phyloP scores from a whole-genome alignment of 2,797 vertebrate genomes.

The Hozukius guyotensis region DNA sequence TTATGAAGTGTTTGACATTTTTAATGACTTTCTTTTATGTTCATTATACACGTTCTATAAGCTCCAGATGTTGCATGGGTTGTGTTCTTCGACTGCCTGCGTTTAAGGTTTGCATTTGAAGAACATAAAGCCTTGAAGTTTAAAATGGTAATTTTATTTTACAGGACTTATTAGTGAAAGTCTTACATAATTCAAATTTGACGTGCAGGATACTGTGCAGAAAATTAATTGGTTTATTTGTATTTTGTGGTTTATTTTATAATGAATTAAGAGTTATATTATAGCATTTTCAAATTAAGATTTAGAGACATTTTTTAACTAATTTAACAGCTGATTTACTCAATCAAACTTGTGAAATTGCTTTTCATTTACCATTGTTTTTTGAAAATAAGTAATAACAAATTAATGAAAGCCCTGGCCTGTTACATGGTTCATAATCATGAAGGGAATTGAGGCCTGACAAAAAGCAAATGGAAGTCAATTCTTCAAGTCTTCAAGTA shows the following conservation, averaged over 20 bases:
- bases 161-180: neutral
- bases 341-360: neutral
- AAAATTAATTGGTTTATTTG: neutral
- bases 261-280: neutral
- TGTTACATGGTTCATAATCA: neutral
- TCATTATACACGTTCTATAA: neutral
- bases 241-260: neutral
- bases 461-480: neutral
- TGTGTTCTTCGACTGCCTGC: neutral
- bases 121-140: neutral
- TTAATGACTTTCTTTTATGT: neutral
- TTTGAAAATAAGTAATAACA: neutral
- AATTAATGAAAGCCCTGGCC: neutral
- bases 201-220: neutral
- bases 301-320: neutral
- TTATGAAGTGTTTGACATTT: neutral
- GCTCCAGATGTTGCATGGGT: neutral
- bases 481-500: neutral
- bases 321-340: slow-evolving; percentile 1
- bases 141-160: neutral
- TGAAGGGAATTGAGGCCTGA: neutral
- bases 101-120: neutral
- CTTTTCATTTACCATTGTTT: neutral
- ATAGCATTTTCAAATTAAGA: neutral
- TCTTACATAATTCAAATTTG: neutral